A percentile compares a stretch with the other conserved stretches of the same genome.
phyloP scores from a whole-genome alignment of 2,888 invertebrate genomes.

The Hypsopygia costalis region DNA sequence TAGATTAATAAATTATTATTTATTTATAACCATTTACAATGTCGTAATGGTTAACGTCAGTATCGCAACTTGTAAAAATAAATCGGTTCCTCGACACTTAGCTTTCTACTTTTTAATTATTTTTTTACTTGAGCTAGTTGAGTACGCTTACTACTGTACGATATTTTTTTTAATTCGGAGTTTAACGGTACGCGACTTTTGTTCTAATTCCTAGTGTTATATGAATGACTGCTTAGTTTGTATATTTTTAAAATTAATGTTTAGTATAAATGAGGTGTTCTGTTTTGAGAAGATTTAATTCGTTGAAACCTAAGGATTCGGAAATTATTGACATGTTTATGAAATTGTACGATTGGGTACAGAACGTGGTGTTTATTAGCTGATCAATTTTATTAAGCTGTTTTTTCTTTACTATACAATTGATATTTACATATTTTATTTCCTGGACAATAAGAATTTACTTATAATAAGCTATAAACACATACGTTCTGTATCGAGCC shows the following conservation, averaged over 20 bases:
- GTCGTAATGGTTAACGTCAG: conserved; percentile 4
- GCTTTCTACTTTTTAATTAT: conserved; percentile 48
- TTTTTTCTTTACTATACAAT: conserved; percentile 3
- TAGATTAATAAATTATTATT: conserved; percentile 30
- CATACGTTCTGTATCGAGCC: conserved; percentile 34
- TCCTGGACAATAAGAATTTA: conserved; percentile 2
- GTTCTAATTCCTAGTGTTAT: conserved; percentile 64
- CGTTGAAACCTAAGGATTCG: conserved; percentile 43
- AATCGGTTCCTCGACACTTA: conserved; percentile 22
- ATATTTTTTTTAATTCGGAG: conserved; percentile 52
- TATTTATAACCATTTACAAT: conserved; percentile 17
- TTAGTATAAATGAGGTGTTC: conserved; percentile 54
- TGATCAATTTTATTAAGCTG: conserved; percentile 2
- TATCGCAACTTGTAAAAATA: conserved; percentile 8
- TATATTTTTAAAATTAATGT: conserved; percentile 65
- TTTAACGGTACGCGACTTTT: conserved; percentile 47
- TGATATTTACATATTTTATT: not conserved
- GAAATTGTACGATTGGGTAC: conserved; percentile 29
- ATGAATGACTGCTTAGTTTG: conserved; percentile 78
- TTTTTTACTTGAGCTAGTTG: conserved; percentile 63
- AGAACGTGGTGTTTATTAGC: conserved; percentile 23
- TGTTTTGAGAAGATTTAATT: conserved; percentile 51
- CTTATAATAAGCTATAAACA: conserved; percentile 14
- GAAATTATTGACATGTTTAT: conserved; percentile 30
- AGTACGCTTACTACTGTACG: conserved; percentile 76